Conservation (phyloP, 1,140 invertebrate species). For the Mactra quadrangularis region DNA sequence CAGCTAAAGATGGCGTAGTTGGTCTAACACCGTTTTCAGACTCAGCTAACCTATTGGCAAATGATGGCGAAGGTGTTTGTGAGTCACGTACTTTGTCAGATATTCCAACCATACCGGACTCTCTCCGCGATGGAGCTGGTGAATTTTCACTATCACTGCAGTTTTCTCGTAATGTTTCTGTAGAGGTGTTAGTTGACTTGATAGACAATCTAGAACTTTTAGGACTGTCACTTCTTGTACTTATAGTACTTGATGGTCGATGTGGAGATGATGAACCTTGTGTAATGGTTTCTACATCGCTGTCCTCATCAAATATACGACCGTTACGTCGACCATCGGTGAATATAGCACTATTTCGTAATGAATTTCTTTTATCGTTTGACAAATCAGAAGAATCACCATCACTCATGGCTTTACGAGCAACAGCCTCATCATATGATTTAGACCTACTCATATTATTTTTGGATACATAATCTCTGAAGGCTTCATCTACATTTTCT, state of each 20-base stretch:
- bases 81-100: slow-evolving; percentile 45
- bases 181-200: slow-evolving; percentile 80
- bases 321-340: slow-evolving; percentile 74
- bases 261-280: slow-evolving; percentile 66
- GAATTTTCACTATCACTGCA: slow-evolving; percentile 73
- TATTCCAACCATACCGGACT: slow-evolving; percentile 28
- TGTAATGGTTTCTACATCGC: slow-evolving; percentile 72
- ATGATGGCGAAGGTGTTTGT: slow-evolving; percentile 26
- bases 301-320: slow-evolving; percentile 77
- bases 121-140: slow-evolving; percentile 66
- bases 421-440: slow-evolving; percentile 78
- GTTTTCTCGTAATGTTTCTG: slow-evolving; percentile 77
- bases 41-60: slow-evolving; percentile 1
- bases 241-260: slow-evolving; percentile 63
- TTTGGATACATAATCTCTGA: slow-evolving; percentile 70
- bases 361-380: slow-evolving; percentile 45
- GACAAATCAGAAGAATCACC: slow-evolving; percentile 40
- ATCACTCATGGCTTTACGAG: slow-evolving; percentile 65
- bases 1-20: neutral
- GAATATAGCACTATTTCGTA: slow-evolving; percentile 48
- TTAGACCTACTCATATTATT: slow-evolving; percentile 79
- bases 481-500: slow-evolving; percentile 75
- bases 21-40: neutral
- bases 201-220: slow-evolving; percentile 76
- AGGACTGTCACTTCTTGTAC: slow-evolving; percentile 76